Evolutionary conservation across 2,888 invertebrate genomes (phyloP), one percentile per base, ranked within the genome.

Genomic region (Cephus sareptanus): DNA sequence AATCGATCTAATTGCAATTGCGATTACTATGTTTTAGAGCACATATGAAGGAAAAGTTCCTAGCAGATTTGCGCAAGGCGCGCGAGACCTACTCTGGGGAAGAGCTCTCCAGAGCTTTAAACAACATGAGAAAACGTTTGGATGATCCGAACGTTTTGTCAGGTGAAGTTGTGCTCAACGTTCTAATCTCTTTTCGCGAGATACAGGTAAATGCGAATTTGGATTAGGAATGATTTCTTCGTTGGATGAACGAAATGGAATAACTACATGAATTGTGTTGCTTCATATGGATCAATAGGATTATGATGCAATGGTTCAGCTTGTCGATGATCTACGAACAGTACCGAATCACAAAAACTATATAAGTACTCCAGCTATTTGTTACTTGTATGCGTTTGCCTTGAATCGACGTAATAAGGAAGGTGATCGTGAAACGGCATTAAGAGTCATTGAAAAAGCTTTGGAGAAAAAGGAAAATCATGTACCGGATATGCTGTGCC

Each of bases 91-190:
- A 95, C 91, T 96, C 95, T 76, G 98, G 97, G 1, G 95, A 95
- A 76, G 98, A 98, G 86, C 91, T 97, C 23, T 94, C 95, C 1
- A 95, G 95, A 91, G 95, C 96, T 70, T 92, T 99, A 56, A 95
- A 97, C 87, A 97, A 97, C 75, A 97, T 99, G 96, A 94, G 98
- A 11, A 95, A 96, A 81, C 94, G 99, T 69, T 93, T 99, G 75
- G 99, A 99, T 91, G 99, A 99, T 92, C 98, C 99, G 0, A 98
- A 98, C 85, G 97, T 99, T 0, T 93, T 99, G 3, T 98, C 98
- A 1, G 97, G 98, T 2, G 99, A 99, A 91, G 98, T 99, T 0
- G 97, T 99, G 68, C 94, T 98, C 81, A 98, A 98, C 91, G 97
- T 98, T 94, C 93, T 99, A 79, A 96, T 98, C 89, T 98, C 98